Percentiles rank a stretch among this genome's conserved stretches.
Evolutionary conservation across 1,140 invertebrate genomes (phyloP).

Genomic region (Drosophila baimaii): DNA sequence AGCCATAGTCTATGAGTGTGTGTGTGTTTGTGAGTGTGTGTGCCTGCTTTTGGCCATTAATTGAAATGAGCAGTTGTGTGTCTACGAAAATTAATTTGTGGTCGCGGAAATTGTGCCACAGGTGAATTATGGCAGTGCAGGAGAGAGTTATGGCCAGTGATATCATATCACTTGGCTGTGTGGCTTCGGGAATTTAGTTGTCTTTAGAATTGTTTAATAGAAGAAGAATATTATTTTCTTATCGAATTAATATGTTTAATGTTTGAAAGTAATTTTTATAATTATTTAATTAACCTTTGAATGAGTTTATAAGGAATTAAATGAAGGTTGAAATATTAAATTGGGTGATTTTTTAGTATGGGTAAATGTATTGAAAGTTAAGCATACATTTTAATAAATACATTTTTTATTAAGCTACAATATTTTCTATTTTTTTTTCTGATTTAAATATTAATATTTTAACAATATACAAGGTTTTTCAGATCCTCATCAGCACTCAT

Average conservation of each 20-base stretch:
- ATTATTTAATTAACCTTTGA: too few relatives aligned
- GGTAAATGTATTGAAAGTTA: too few relatives aligned
- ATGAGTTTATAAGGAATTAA: neutral
- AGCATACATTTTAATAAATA: too few relatives aligned
- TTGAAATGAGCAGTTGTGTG: constrained; percentile 47
- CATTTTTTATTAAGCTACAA: too few relatives aligned
- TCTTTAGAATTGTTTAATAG: neutral
- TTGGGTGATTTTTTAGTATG: too few relatives aligned
- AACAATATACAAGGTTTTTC: too few relatives aligned
- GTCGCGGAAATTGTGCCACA: constrained; percentile 45
- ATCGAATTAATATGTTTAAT: neutral
- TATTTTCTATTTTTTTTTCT: too few relatives aligned
- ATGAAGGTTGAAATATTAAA: neutral
- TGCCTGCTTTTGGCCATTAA: constrained; percentile 41
- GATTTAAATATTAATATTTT: too few relatives aligned
- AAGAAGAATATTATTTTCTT: neutral
- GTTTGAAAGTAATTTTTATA: neutral
- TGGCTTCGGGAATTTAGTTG: neutral
- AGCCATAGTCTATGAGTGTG: constrained; percentile 2
- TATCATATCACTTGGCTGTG: constrained; percentile 13
- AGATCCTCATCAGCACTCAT: too few relatives aligned
- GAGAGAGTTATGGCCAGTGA: constrained; percentile 26
- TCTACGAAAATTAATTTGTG: constrained; percentile 47
- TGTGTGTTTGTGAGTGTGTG: constrained; percentile 5
- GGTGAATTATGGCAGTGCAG: constrained; percentile 20